Percentiles rank a stretch among this genome's conserved stretches.
phyloP scores from a whole-genome alignment of 2,797 vertebrate species.

The Sarcophilus harrisii region DNA sequence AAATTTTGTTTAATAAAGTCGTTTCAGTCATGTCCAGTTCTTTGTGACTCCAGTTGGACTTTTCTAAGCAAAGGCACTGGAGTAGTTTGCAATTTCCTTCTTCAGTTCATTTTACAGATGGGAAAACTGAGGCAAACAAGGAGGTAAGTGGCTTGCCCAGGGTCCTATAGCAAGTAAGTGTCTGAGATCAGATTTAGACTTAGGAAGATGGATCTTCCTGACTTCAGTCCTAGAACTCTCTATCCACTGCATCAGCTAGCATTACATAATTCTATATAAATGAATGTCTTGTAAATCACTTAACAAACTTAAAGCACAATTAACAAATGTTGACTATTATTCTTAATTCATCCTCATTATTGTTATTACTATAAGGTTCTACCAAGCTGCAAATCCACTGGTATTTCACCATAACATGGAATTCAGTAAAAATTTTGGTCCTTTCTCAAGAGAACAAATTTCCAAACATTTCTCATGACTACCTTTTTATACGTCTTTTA shows the following conservation, averaged over 20 bases:
- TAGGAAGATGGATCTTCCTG: neutral
- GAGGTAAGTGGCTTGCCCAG: neutral
- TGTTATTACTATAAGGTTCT: neutral
- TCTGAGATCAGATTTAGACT: neutral
- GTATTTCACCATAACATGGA: neutral
- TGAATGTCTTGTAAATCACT: neutral
- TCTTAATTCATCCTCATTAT: neutral
- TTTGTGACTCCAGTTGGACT: neutral
- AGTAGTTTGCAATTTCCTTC: neutral
- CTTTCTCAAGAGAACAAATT: neutral
- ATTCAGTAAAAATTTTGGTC: neutral
- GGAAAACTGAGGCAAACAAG: neutral
- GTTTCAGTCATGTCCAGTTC: neutral
- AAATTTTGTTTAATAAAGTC: neutral
- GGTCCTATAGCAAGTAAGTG: neutral
- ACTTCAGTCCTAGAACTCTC: neutral
- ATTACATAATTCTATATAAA: neutral
- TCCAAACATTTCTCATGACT: neutral
- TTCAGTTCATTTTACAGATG: neutral
- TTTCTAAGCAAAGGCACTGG: neutral
- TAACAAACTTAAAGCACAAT: neutral
- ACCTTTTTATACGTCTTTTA: neutral
- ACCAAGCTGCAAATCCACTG: neutral
- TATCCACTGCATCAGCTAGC: neutral
- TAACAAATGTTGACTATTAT: neutral